Evolutionary conservation across 2,888 invertebrate genomes (phyloP).

Genomic region (Nemapogon koenigi): DNA sequence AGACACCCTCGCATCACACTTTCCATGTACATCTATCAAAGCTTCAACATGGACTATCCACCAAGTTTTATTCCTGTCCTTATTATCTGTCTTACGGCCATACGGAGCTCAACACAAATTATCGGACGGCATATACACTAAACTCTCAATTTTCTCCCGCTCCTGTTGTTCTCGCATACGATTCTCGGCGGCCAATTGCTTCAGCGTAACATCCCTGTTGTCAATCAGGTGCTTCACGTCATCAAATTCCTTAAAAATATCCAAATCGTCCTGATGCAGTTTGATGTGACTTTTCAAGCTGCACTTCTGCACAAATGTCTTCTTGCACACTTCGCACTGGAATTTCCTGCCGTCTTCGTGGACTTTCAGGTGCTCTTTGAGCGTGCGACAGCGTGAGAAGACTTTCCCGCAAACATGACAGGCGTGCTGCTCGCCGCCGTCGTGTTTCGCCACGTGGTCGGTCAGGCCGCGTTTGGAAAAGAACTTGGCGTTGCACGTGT

Average conservation of each 20-base stretch:
- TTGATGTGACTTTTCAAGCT: conserved; percentile 47
- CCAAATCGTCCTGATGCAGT: conserved; percentile 49
- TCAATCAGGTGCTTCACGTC: conserved; percentile 55
- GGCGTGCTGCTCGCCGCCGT: conserved; percentile 33
- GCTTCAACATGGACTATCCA: too few relatives aligned
- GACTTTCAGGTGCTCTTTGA: conserved; percentile 41
- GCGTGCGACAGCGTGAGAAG: conserved; percentile 34
- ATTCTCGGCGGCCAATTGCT: conserved; percentile 48
- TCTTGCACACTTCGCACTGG: conserved; percentile 49
- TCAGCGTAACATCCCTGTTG: conserved; percentile 47
- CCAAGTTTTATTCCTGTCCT: too few relatives aligned
- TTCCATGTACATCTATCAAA: too few relatives aligned
- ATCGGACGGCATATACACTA: too few relatives aligned
- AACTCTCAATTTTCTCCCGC: conserved; percentile 18
- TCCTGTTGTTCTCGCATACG: conserved; percentile 35
- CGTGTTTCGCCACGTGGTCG: conserved; percentile 41
- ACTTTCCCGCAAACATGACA: conserved; percentile 46
- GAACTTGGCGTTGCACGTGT: conserved; percentile 49
- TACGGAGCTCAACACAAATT: too few relatives aligned
- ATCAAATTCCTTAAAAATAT: conserved; percentile 56
- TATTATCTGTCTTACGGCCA: too few relatives aligned
- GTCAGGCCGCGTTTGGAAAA: conserved; percentile 47
- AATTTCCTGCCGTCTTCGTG: conserved; percentile 40
- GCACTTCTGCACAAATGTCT: conserved; percentile 49
- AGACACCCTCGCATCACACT: too few relatives aligned